These are phyloP conservation scores for Xyliphius kryptos DNA, from an alignment of 2,113 vertebrate species.

Conservation along the genomic window DNA sequence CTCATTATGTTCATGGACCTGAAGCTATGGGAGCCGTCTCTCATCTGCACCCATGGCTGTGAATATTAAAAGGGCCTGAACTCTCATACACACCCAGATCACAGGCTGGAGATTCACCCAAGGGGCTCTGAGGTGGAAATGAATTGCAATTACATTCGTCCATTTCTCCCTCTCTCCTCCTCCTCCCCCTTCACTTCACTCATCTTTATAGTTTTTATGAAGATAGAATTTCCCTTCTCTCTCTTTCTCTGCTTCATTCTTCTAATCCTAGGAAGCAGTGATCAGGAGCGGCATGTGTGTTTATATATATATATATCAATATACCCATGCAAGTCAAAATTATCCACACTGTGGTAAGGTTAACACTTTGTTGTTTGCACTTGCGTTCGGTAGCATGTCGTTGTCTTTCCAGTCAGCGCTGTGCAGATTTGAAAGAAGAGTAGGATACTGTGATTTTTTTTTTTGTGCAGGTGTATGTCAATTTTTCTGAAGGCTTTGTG, in stretches of 20 bases:
- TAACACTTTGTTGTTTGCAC: no score
- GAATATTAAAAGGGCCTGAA: constrained; percentile 59
- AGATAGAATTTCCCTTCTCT: not conserved
- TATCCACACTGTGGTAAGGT: no score
- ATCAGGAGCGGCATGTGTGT: constrained; percentile 12
- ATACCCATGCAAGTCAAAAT: no score
- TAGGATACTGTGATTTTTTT: no score
- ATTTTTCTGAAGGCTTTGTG: no score
- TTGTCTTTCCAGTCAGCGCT: no score
- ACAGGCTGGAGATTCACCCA: constrained; percentile 35
- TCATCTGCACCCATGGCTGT: constrained; percentile 56
- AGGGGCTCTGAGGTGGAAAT: constrained; percentile 69
- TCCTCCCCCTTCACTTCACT: constrained; percentile 67
- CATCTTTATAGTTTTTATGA: constrained; percentile 49
- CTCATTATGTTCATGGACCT: constrained; percentile 67
- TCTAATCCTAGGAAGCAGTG: not conserved
- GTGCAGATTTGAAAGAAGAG: no score
- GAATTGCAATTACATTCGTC: constrained; percentile 79
- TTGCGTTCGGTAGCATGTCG: no score
- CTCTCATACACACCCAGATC: constrained; percentile 26
- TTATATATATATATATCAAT: no score
- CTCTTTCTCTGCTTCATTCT: no score
- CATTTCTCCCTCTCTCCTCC: constrained; percentile 57
- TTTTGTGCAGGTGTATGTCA: no score
- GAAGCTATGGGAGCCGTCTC: constrained; percentile 64